These are phyloP conservation scores for Scortum barcoo DNA, from an alignment of 2,113 vertebrate species.

Conservation along the genomic window DNA sequence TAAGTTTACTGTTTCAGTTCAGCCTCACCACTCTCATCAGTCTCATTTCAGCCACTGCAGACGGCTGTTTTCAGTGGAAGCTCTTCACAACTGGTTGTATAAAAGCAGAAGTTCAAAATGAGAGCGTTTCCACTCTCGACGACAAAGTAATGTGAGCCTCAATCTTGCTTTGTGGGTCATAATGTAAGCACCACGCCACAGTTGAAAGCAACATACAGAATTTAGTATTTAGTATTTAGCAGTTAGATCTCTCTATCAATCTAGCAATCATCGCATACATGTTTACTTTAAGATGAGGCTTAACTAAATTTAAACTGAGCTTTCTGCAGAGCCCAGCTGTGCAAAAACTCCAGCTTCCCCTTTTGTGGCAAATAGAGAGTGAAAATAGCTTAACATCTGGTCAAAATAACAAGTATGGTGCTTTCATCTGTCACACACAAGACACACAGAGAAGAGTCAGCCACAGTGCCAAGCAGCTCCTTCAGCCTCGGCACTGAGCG, in stretches of 20 bases:
- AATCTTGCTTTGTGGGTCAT: background rate
- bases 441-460: slow-evolving; percentile 17
- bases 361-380: slow-evolving; percentile 50
- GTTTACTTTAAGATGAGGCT: background rate
- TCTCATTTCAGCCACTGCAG: too few relatives aligned
- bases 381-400: background rate
- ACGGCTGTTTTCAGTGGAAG: slow-evolving; percentile 8
- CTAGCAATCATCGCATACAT: background rate
- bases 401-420: background rate
- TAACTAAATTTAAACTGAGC: slow-evolving; percentile 9
- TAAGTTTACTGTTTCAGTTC: too few relatives aligned
- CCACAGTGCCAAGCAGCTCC: background rate
- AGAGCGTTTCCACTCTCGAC: background rate
- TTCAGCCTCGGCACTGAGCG: background rate
- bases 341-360: slow-evolving; percentile 43
- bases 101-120: slow-evolving; percentile 37
- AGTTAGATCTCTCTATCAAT: background rate
- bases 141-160: background rate
- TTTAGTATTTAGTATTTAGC: background rate
- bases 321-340: slow-evolving; percentile 23
- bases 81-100: background rate
- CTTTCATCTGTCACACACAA: slow-evolving; percentile 22
- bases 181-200: background rate
- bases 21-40: too few relatives aligned
- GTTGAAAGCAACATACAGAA: background rate